Conservation (phyloP, 2,113 vertebrate species). For the Ifrita kowaldi region DNA sequence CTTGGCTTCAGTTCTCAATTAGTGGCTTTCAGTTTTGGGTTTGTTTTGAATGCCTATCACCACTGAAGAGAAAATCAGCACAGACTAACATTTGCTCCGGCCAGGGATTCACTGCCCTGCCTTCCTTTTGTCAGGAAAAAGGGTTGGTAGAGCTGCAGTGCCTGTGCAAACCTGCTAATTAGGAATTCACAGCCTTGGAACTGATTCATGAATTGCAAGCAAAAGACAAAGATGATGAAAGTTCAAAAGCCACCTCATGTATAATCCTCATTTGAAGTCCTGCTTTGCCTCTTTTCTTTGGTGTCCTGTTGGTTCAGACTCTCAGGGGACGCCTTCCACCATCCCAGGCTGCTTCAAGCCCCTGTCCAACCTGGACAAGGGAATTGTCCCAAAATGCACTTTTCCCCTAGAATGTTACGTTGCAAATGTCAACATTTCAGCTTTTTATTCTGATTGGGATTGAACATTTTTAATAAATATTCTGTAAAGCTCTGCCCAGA, state of each 20-base stretch:
- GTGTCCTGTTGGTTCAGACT: not conserved
- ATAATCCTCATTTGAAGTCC: not conserved
- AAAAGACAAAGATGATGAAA: not conserved
- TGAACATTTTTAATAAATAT: not conserved
- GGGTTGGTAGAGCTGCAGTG: not conserved
- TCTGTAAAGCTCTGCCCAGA: not conserved
- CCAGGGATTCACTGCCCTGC: not conserved
- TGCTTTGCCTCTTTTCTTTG: not conserved
- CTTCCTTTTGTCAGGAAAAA: not conserved
- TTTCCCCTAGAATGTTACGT: not conserved
- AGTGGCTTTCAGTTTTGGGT: not conserved
- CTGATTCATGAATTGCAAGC: not conserved
- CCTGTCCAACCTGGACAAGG: not conserved
- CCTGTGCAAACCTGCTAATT: not conserved
- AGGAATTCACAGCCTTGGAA: not conserved
- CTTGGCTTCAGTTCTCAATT: slow-evolving; percentile 18
- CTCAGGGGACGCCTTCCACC: not conserved
- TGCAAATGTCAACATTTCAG: not conserved
- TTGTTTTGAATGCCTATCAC: slow-evolving; percentile 31
- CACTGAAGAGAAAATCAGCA: not conserved
- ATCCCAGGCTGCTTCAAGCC: not conserved
- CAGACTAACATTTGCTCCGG: not conserved
- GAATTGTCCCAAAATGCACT: not conserved
- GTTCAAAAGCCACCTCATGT: not conserved
- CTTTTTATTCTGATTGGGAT: not conserved